Percentiles rank a stretch among this genome's conserved stretches.
Evolutionary conservation across 2,888 invertebrate genomes (phyloP).

Genomic region (Odontocolon sp.): DNA sequence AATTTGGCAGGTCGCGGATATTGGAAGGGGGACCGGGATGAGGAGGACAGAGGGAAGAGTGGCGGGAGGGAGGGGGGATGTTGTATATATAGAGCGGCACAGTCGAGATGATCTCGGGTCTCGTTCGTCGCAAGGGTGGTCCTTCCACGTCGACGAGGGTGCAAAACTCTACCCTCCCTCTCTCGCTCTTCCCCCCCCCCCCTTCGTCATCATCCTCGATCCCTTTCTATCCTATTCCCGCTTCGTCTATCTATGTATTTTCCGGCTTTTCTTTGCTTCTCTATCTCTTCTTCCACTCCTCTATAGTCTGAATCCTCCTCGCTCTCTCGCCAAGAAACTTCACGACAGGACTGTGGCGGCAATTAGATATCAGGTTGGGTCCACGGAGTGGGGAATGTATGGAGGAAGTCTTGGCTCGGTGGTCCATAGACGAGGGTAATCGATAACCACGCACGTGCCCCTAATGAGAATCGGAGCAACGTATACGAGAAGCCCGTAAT

Average conservation of each 20-base stretch:
- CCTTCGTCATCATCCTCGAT: background rate
- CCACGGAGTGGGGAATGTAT: constrained; percentile 22
- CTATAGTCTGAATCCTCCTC: background rate
- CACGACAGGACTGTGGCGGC: constrained; percentile 55
- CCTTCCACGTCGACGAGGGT: constrained; percentile 45
- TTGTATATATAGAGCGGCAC: too few species aligned
- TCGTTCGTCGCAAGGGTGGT: constrained; percentile 55
- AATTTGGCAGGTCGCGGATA: constrained; percentile 77
- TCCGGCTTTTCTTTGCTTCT: constrained; percentile 2
- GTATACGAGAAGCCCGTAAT: constrained; percentile 55
- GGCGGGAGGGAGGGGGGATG: background rate
- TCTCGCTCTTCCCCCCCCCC: background rate
- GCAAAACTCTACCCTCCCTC: constrained; percentile 33
- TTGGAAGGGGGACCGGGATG: constrained; percentile 66
- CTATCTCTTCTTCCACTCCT: constrained; percentile 4
- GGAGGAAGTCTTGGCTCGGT: background rate
- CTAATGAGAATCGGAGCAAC: constrained; percentile 67
- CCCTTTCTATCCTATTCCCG: background rate
- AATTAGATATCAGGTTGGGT: constrained; percentile 61
- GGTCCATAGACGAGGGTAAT: constrained; percentile 50
- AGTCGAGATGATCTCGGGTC: constrained; percentile 14
- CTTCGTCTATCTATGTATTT: background rate
- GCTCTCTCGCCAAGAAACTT: constrained; percentile 27
- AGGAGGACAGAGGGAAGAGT: background rate
- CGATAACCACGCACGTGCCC: constrained; percentile 69